These are phyloP conservation scores for Channallabes apus DNA, from an alignment of 2,797 vertebrate species.

Conservation along the genomic window DNA sequence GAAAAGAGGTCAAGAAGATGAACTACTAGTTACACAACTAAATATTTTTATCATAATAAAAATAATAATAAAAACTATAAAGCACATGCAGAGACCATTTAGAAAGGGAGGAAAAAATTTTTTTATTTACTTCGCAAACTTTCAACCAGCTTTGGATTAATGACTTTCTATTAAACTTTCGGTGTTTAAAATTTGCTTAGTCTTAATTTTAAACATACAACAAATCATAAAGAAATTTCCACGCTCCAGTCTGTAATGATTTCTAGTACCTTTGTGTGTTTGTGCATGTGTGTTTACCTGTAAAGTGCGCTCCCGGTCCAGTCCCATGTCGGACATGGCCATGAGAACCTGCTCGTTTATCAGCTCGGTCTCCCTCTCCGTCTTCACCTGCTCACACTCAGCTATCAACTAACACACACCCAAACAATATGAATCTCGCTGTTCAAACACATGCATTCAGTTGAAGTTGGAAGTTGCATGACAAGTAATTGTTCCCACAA, in stretches of 20 bases:
- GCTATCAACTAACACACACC: slow-evolving; percentile 81
- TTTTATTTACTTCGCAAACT: background rate
- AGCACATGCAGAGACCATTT: background rate
- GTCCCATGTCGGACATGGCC: slow-evolving; percentile 93
- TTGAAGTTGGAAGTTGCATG: too few species aligned
- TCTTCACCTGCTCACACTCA: slow-evolving; percentile 93
- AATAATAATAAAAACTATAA: background rate
- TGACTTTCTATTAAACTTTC: background rate
- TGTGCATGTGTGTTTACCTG: slow-evolving; percentile 76
- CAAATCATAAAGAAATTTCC: background rate
- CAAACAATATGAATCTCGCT: background rate
- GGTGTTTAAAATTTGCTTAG: background rate
- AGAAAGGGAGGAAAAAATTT: background rate
- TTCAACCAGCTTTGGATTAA: background rate
- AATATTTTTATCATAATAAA: background rate
- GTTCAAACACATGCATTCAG: background rate
- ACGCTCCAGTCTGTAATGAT: background rate
- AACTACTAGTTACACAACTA: background rate
- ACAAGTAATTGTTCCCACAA: too few species aligned
- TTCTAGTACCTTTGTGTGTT: background rate
- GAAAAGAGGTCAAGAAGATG: background rate
- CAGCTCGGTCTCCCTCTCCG: slow-evolving; percentile 85
- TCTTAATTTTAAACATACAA: background rate
- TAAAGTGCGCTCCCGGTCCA: slow-evolving; percentile 90
- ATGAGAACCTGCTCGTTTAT: slow-evolving; percentile 93